Percentiles rank a stretch among this genome's conserved stretches.
Evolutionary conservation across 1,140 invertebrate species (phyloP).

Genomic region (Drosophila ironensis): DNA sequence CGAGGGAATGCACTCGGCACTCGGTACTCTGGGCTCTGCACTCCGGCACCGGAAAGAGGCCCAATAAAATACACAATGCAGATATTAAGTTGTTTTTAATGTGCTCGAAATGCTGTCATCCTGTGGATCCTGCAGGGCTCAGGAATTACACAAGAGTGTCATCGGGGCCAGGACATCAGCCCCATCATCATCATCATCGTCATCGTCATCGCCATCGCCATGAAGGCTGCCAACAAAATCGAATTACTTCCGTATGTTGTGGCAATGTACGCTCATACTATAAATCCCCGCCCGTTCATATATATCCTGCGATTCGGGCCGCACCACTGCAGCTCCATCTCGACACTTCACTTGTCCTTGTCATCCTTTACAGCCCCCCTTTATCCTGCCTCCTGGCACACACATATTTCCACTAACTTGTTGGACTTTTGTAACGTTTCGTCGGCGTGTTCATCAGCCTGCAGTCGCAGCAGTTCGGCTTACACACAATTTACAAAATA

Average conservation of each 20-base stretch:
- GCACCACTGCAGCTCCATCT: slow-evolving; percentile 39
- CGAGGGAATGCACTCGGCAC: slow-evolving; percentile 6
- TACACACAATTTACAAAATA: slow-evolving; percentile 75
- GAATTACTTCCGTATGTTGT: slow-evolving; percentile 75
- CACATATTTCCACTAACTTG: slow-evolving; percentile 48
- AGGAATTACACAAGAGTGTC: slow-evolving; percentile 50
- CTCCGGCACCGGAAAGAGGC: slow-evolving; percentile 23
- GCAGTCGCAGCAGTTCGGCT: slow-evolving; percentile 65
- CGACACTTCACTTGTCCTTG: slow-evolving; percentile 54
- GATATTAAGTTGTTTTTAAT: slow-evolving; percentile 60
- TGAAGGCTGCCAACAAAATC: slow-evolving; percentile 59
- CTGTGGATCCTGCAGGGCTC: slow-evolving; percentile 27
- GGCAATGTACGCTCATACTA: slow-evolving; percentile 33
- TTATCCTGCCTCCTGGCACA: neutral
- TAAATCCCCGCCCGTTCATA: neutral
- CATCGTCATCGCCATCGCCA: no score
- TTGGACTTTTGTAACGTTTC: slow-evolving; percentile 64
- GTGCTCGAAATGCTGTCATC: slow-evolving; percentile 39
- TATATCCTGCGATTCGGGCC: slow-evolving; percentile 42
- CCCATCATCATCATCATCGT: slow-evolving; percentile 57
- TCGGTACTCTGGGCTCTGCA: no score
- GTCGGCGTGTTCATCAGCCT: slow-evolving; percentile 47
- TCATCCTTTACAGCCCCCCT: slow-evolving; percentile 15
- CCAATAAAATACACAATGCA: slow-evolving; percentile 40
- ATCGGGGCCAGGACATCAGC: slow-evolving; percentile 34